These are phyloP conservation scores for Sebastes cheni DNA, from an alignment of 2,797 vertebrate species.

Conservation along the genomic window DNA sequence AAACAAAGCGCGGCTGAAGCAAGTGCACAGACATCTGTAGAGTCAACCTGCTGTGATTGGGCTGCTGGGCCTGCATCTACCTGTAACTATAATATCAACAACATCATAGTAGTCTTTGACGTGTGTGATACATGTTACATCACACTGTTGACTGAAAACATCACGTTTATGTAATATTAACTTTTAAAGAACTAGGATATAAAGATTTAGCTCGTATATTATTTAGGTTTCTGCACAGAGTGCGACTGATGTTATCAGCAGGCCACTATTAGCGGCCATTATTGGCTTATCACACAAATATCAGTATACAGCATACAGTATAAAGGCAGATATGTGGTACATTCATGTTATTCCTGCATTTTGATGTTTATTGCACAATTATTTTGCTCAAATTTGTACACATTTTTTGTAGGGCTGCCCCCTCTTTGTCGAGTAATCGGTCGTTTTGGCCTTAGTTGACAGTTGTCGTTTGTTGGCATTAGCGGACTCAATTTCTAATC, in stretches of 20 bases:
- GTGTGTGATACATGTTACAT: neutral
- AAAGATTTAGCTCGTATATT: neutral
- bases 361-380: neutral
- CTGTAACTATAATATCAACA: neutral
- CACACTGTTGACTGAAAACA: neutral
- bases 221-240: neutral
- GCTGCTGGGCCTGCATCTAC: neutral
- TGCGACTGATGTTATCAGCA: neutral
- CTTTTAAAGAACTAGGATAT: neutral
- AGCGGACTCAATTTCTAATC: no score
- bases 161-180: neutral
- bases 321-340: neutral
- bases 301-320: neutral
- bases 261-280: neutral
- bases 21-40: slow-evolving; percentile 22
- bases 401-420: no score
- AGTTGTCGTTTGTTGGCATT: no score
- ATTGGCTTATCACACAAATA: neutral
- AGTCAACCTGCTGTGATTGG: neutral
- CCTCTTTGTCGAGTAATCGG: no score
- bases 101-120: neutral
- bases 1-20: neutral
- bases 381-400: neutral
- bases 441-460: no score
- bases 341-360: neutral